A percentile compares a stretch with the other conserved stretches of the same genome.
These are phyloP conservation scores for Nerophis lumbriciformis DNA, from an alignment of 2,113 vertebrate genomes.

Conservation along the genomic window DNA sequence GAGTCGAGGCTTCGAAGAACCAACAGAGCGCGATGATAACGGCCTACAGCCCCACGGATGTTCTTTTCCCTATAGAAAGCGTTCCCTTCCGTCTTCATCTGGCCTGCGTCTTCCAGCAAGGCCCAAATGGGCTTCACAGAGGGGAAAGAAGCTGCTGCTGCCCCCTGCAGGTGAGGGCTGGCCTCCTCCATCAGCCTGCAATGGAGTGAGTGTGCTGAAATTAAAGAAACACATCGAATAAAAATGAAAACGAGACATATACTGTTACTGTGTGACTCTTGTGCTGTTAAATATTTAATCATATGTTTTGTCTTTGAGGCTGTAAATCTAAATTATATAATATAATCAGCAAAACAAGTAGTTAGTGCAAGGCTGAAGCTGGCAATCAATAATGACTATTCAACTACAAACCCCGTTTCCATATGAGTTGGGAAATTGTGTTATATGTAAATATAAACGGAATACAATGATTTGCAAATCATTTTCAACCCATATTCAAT, in stretches of 20 bases:
- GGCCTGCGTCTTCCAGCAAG: constrained; percentile 71
- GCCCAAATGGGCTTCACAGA: constrained; percentile 42
- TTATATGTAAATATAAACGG: too few relatives aligned
- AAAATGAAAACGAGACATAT: background rate
- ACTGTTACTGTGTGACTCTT: background rate
- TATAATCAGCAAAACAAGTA: too few relatives aligned
- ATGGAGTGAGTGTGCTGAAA: constrained; percentile 9
- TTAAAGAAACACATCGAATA: background rate
- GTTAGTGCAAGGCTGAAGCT: too few relatives aligned
- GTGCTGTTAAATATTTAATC: background rate
- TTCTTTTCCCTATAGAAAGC: constrained; percentile 75
- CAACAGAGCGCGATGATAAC: constrained; percentile 82
- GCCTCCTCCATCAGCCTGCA: constrained; percentile 35
- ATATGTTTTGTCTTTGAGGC: background rate
- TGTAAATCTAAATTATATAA: too few relatives aligned
- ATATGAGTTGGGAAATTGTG: too few relatives aligned
- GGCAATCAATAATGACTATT: accelerated
- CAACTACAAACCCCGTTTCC: too few relatives aligned
- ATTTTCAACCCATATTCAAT: too few relatives aligned
- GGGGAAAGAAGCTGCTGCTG: constrained; percentile 2
- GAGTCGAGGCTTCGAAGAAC: constrained; percentile 79
- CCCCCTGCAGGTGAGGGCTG: constrained; percentile 12
- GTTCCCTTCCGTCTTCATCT: constrained; percentile 81
- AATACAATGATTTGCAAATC: too few relatives aligned
- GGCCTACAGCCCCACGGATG: constrained; percentile 79